Evolutionary conservation across 1,140 invertebrate genomes (phyloP).

Genomic region (Cherax quadricarinatus): DNA sequence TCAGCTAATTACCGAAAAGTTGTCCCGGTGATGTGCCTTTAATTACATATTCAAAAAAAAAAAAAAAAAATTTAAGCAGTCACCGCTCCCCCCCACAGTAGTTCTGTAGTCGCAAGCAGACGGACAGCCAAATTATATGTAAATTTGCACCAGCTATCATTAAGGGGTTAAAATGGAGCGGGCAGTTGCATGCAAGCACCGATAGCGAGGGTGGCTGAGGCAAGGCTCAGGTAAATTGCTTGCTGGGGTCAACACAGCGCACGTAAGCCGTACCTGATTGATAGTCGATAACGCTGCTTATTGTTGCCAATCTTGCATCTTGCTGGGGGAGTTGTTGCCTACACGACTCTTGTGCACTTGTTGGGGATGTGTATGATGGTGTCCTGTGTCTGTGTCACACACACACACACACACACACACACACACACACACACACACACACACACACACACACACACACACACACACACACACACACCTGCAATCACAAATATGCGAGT

Average conservation of each 20-base stretch:
- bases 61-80: background rate
- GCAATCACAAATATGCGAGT: background rate
- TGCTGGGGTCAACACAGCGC: constrained; percentile 22
- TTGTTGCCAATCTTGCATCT: background rate
- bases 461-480: too few relatives aligned
- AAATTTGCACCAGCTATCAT: constrained; percentile 52
- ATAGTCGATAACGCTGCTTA: constrained; percentile 20
- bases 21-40: background rate
- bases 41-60: background rate
- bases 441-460: too few relatives aligned
- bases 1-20: constrained; percentile 33
- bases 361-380: background rate
- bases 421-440: too few relatives aligned
- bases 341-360: background rate
- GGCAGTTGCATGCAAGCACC: constrained; percentile 36
- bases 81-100: background rate
- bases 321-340: background rate
- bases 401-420: too few relatives aligned
- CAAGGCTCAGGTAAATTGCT: constrained; percentile 44
- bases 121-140: constrained; percentile 66
- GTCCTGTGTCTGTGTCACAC: background rate
- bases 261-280: constrained; percentile 34
- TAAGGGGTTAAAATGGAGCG: constrained; percentile 50
- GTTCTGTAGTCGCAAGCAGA: constrained; percentile 5
- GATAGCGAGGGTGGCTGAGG: constrained; percentile 12